Evolutionary conservation across 1,140 invertebrate species (phyloP).

Genomic region (Ericerus pela): DNA sequence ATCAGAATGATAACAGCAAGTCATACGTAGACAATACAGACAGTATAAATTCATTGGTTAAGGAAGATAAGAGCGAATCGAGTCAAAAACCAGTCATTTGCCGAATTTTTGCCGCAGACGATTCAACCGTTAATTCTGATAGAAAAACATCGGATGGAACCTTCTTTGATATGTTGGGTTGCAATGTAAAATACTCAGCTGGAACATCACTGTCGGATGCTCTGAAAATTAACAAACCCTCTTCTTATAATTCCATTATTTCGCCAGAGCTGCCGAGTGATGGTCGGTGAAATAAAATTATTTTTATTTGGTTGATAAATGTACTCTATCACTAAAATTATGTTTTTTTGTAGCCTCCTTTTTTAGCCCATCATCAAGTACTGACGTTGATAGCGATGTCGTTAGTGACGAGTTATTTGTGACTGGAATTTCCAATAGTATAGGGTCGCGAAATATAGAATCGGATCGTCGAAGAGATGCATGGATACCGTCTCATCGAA

Average conservation of each 20-base stretch:
- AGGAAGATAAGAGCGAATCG: neutral
- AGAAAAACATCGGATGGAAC: conserved; percentile 17
- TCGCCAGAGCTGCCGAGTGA: neutral
- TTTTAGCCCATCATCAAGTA: neutral
- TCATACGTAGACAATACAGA: neutral
- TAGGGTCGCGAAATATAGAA: conserved; percentile 26
- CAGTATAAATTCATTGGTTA: neutral
- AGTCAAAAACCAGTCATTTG: conserved; percentile 33
- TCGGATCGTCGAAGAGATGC: conserved; percentile 51
- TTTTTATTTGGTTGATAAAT: neutral
- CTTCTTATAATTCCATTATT: neutral
- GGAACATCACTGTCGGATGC: neutral
- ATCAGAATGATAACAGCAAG: neutral
- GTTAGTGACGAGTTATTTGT: conserved; percentile 10
- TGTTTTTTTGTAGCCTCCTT: neutral
- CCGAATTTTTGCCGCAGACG: conserved; percentile 28
- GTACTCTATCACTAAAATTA: neutral
- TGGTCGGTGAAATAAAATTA: neutral
- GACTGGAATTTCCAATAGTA: neutral
- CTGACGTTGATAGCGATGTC: conserved; percentile 2
- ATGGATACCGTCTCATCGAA: conserved; percentile 55
- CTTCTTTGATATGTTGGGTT: conserved; percentile 23
- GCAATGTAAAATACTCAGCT: neutral
- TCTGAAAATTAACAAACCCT: neutral
- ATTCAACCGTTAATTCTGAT: conserved; percentile 8